Evolutionary conservation across 1,140 invertebrate genomes (phyloP).

Genomic region (Nebria ingens): DNA sequence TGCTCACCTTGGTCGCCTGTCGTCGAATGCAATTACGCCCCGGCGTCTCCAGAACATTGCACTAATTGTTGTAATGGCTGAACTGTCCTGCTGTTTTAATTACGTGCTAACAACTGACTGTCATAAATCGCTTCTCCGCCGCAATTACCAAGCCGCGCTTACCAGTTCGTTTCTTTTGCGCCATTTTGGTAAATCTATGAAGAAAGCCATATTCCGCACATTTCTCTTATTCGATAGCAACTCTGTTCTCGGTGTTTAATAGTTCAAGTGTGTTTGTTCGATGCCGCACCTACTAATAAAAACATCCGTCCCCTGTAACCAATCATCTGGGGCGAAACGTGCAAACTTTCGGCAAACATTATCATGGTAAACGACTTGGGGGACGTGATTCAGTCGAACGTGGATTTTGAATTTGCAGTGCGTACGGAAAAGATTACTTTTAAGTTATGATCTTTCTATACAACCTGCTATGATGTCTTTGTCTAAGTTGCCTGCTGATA

Average conservation of each 20-base stretch:
- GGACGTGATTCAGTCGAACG: background rate
- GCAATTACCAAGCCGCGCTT: background rate
- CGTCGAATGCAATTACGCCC: conserved; percentile 5
- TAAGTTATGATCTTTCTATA: conserved; percentile 2
- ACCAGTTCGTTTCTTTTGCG: too few relatives aligned
- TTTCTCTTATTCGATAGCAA: too few relatives aligned
- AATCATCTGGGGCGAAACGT: conserved; percentile 1
- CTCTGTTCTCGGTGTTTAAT: too few relatives aligned
- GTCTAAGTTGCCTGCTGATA: too few relatives aligned
- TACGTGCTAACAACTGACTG: conserved; percentile 4
- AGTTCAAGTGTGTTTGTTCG: too few relatives aligned
- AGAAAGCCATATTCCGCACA: too few relatives aligned
- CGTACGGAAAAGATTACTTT: conserved; percentile 5
- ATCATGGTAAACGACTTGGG: background rate
- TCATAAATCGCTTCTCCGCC: background rate
- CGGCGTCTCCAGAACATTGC: conserved; percentile 4
- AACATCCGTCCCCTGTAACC: conserved; percentile 2
- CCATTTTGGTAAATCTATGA: too few relatives aligned
- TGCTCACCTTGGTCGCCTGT: background rate
- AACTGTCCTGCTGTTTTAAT: conserved; percentile 9
- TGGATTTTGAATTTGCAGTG: conserved; percentile 4
- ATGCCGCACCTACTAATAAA: background rate
- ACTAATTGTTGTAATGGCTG: conserved; percentile 8
- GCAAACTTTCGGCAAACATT: conserved; percentile 3
- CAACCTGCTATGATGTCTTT: too few relatives aligned